Evolutionary conservation across 2,888 invertebrate species (phyloP), one percentile per base, ranked within the genome.

Genomic region (Alentia gelatinosa): DNA sequence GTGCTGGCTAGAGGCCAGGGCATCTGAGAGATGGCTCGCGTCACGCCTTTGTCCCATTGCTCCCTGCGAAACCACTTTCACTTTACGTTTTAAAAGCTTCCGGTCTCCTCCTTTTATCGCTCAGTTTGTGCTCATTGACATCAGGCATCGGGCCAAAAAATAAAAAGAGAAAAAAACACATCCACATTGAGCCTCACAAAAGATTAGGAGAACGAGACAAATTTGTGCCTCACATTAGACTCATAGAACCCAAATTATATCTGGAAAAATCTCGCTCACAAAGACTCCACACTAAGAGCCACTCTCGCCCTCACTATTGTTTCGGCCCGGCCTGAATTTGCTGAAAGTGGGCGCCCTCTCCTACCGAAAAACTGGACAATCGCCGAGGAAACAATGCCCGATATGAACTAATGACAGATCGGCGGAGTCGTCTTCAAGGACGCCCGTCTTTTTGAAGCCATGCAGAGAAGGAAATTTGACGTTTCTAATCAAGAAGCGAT

Each of bases 61-160:
- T 15, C 47, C 86, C 12, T 47, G 26, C 42, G 33, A 40, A 42
- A 86, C 86, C 86, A 50, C 37, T 39, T 79, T 79, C 79, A 79
- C 37, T 79, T 19, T 1, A 9, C 26, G 12, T 50, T 86, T 86
- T 86, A 50, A 86, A 86, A 47, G 50, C 86, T 86, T 86, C 86
- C 86, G 86, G 86, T 86, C 35, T 47, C 23, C 42, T 40, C 86
- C 86, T 47, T 86, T 86, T 86, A 86, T 86, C 86, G 47, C 40
- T 39, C 26, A 39, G 75, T 75, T 75, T 75, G 75, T n/a, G 19
- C 39, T 83, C 83, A 83, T 47, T 47, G 30, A 86, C 47, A 47
- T 86, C 23, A 86, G 86, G 86, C 47, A 47, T 42, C 86, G 50
- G 23, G 50, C 86, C 86, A 47, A 86, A 26, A 42, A 47, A 47